A percentile compares a stretch with the other conserved stretches of the same genome.
phyloP scores from a whole-genome alignment of 2,888 invertebrate species.

The Danaus chrysippus region DNA sequence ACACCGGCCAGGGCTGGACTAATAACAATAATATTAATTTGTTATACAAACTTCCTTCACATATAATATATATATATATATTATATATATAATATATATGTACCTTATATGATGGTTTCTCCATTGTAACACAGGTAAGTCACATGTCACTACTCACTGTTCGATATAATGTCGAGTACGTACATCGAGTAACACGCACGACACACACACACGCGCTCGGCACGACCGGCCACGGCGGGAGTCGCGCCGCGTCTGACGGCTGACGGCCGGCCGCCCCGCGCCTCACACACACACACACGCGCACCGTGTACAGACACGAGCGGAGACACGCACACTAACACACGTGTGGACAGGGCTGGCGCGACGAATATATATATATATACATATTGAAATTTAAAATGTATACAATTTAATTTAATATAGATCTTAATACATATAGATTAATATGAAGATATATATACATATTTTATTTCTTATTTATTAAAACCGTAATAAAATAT shows the following conservation, averaged over 20 bases:
- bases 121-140: constrained; percentile 64
- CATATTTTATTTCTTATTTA: no score
- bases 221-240: constrained; percentile 59
- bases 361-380: no score
- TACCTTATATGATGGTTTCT: constrained; percentile 71
- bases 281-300: background rate
- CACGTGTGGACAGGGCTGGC: no score
- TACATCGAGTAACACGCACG: constrained; percentile 49
- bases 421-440: no score
- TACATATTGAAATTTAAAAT: no score
- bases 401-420: no score
- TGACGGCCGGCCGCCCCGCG: constrained; percentile 31
- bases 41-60: constrained; percentile 4
- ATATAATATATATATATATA: no score
- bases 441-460: no score
- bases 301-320: background rate
- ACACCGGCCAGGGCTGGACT: constrained; percentile 49
- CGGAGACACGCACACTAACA: no score
- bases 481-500: no score
- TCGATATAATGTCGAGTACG: constrained; percentile 34
- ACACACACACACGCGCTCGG: constrained; percentile 54
- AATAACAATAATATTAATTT: constrained; percentile 22
- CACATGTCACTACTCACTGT: constrained; percentile 36
- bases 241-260: constrained; percentile 57
- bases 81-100: constrained; percentile 4